Conservation (phyloP, 2,888 invertebrate species). For the Unio pictorum region DNA sequence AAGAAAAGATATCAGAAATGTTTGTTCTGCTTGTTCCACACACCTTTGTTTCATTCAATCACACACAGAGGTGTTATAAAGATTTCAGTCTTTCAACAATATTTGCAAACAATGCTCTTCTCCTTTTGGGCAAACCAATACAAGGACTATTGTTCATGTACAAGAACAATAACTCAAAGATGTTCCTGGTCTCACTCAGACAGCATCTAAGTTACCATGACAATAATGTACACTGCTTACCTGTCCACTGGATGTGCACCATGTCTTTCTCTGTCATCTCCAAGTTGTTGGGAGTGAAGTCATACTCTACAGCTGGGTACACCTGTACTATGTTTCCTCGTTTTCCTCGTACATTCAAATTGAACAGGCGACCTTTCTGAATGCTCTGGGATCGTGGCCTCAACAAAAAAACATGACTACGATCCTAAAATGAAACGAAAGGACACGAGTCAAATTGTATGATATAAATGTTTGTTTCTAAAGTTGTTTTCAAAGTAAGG, state of each 20-base stretch:
- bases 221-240: constrained; percentile 18
- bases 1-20: too few relatives aligned
- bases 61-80: too few relatives aligned
- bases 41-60: too few relatives aligned
- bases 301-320: constrained; percentile 70
- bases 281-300: constrained; percentile 63
- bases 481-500: too few relatives aligned
- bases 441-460: too few relatives aligned
- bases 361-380: constrained; percentile 46
- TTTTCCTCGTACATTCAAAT: constrained; percentile 67
- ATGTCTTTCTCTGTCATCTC: constrained; percentile 47
- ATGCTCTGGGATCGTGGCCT: constrained; percentile 52
- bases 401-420: constrained; percentile 66
- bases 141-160: background rate
- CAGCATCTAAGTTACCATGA: too few relatives aligned
- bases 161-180: background rate
- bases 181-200: too few relatives aligned
- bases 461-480: too few relatives aligned
- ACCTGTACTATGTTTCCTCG: constrained; percentile 69
- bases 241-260: constrained; percentile 69
- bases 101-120: too few relatives aligned
- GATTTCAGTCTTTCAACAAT: too few relatives aligned
- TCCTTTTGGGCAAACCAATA: background rate
- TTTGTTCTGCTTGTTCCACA: too few relatives aligned
- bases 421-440: constrained; percentile 49